Evolutionary conservation across 2,797 vertebrate genomes (phyloP).

Genomic region (Hydrophis major): DNA sequence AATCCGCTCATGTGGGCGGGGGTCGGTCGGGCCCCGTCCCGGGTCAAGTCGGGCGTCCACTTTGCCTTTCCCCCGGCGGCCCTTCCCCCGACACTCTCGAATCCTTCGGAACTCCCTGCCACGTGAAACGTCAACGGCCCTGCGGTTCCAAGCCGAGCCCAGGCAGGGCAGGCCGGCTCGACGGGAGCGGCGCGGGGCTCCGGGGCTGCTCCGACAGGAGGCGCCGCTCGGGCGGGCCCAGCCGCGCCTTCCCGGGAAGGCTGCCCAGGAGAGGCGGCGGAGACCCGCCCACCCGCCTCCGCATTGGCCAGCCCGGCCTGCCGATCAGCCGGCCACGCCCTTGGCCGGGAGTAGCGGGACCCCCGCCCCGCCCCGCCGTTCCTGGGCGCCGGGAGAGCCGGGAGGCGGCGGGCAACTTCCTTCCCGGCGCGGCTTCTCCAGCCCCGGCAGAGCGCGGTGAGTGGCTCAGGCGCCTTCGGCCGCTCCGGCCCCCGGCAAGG

Average conservation of each 20-base stretch:
- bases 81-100: background rate
- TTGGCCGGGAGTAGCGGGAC: background rate
- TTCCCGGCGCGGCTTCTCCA: background rate
- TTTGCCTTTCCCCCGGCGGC: background rate
- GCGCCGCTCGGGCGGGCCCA: background rate
- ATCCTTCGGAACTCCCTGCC: background rate
- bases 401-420: background rate
- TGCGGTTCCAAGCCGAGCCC: too few species aligned
- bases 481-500: fast-evolving
- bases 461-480: too few species aligned
- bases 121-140: background rate
- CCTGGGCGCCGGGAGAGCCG: background rate
- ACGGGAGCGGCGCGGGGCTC: background rate
- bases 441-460: background rate
- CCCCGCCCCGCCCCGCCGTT: background rate
- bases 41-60: background rate
- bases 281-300: background rate
- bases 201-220: background rate
- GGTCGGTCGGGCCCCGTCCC: background rate
- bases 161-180: background rate
- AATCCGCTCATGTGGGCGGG: background rate
- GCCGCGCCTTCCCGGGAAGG: background rate
- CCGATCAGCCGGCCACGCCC: background rate
- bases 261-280: background rate
- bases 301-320: background rate